Evolutionary conservation across 30 jellyfish, hydroid and myxozoan species (phyloP).

Genomic region (Rhopilema esculentum): DNA sequence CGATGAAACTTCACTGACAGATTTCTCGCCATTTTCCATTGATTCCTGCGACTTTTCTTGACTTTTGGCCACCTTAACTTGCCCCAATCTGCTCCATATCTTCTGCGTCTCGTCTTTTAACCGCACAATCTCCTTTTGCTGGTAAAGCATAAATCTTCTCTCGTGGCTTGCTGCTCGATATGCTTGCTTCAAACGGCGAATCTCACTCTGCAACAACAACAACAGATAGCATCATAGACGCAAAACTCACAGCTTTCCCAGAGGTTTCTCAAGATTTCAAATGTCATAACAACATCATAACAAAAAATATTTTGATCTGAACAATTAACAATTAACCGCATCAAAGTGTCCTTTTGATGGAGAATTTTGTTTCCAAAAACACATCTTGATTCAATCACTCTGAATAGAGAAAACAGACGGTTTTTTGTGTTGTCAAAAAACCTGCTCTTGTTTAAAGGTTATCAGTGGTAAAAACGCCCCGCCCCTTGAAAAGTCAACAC

Average conservation of each 20-base stretch:
- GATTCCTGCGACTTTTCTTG: conserved; percentile 16
- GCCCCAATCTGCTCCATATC: conserved; percentile 84
- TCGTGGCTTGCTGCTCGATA: conserved; percentile 92
- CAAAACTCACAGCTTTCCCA: not conserved
- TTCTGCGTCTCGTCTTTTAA: conserved; percentile 85
- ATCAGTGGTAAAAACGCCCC: no score
- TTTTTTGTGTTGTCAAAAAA: no score
- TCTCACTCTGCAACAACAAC: conserved; percentile 73
- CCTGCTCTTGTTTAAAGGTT: no score
- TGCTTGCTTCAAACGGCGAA: conserved; percentile 83
- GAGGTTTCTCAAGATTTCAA: no score
- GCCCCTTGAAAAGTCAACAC: no score
- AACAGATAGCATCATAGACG: not conserved
- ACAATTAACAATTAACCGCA: no score
- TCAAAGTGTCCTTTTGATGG: no score
- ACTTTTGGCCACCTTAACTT: conserved; percentile 46
- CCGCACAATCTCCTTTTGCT: conserved; percentile 82
- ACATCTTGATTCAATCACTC: no score
- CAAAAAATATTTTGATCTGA: not conserved
- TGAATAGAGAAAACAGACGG: no score
- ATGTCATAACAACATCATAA: not conserved
- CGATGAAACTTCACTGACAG: conserved; percentile 73
- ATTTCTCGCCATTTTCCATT: conserved; percentile 40
- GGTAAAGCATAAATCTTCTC: conserved; percentile 81
- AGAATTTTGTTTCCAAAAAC: no score